A percentile compares a stretch with the other conserved stretches of the same genome.
Evolutionary conservation across 2,113 vertebrate genomes (phyloP).

Genomic region (Clinocottus analis): DNA sequence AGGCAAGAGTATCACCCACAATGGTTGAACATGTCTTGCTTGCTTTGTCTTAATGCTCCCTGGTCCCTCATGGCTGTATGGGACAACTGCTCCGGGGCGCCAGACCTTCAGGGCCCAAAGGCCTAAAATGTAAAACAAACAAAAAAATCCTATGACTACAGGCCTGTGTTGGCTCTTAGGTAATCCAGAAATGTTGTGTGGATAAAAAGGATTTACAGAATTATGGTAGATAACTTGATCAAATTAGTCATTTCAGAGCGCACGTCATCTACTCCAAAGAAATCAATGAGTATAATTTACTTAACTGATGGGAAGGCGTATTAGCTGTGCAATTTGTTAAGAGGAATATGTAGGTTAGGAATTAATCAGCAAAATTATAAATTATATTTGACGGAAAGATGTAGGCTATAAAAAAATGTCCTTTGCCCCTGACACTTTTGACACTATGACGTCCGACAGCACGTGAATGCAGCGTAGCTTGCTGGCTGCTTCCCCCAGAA

Average conservation of each 20-base stretch:
- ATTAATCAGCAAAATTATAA: background rate
- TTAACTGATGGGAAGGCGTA: background rate
- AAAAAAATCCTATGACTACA: background rate
- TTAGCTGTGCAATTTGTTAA: background rate
- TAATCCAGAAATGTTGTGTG: background rate
- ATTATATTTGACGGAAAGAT: background rate
- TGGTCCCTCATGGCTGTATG: background rate
- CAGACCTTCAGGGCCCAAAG: background rate
- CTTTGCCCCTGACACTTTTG: background rate
- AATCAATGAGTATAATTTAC: background rate
- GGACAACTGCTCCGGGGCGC: too few species aligned
- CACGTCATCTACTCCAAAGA: background rate
- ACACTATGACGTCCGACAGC: background rate
- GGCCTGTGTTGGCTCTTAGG: too few species aligned
- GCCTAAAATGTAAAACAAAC: background rate
- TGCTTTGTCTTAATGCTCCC: background rate
- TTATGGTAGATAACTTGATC: background rate
- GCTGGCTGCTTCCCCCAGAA: background rate
- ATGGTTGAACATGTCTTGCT: background rate
- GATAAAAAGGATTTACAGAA: background rate
- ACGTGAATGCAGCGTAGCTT: slow-evolving; percentile 28
- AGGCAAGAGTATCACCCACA: background rate
- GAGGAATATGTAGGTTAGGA: background rate
- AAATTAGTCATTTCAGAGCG: background rate
- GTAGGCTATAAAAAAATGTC: background rate